Evolutionary conservation across 2,113 vertebrate genomes (phyloP).

Genomic region (Felis catus): DNA sequence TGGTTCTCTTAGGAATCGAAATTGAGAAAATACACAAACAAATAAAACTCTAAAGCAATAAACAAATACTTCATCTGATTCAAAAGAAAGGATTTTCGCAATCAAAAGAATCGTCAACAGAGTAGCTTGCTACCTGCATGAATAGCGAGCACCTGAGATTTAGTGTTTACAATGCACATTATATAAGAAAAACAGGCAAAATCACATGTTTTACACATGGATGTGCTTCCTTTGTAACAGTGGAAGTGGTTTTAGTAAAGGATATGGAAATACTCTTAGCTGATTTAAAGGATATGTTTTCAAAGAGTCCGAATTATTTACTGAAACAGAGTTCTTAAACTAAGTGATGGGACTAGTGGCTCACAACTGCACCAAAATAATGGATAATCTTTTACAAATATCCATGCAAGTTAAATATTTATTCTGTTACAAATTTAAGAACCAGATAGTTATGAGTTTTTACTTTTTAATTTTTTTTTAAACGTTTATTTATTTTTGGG

Average conservation of each 20-base stretch:
- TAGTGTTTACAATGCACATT: not conserved
- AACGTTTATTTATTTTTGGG: too few relatives aligned
- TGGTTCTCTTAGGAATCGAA: slow-evolving; percentile 42
- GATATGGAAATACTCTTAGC: not conserved
- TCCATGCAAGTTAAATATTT: not conserved
- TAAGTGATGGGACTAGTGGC: not conserved
- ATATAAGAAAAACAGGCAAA: not conserved
- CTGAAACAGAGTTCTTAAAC: slow-evolving; percentile 3
- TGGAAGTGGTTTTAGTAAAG: slow-evolving; percentile 19
- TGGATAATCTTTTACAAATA: not conserved
- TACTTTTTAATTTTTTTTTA: too few relatives aligned
- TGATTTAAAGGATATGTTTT: slow-evolving; percentile 18
- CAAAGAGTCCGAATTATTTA: not conserved
- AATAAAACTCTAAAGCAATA: not conserved
- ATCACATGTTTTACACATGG: not conserved
- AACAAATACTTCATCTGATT: slow-evolving; percentile 30
- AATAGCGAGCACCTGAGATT: not conserved
- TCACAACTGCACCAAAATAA: not conserved
- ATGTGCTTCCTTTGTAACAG: not conserved
- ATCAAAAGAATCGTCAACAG: not conserved
- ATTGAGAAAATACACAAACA: not conserved
- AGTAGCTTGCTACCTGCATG: not conserved
- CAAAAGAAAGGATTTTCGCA: slow-evolving; percentile 46
- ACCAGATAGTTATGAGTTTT: not conserved
- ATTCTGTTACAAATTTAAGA: not conserved